A percentile compares a stretch with the other conserved stretches of the same genome.
phyloP scores from a whole-genome alignment of 2,888 invertebrate genomes.

The Sylvicola fuscatus region DNA sequence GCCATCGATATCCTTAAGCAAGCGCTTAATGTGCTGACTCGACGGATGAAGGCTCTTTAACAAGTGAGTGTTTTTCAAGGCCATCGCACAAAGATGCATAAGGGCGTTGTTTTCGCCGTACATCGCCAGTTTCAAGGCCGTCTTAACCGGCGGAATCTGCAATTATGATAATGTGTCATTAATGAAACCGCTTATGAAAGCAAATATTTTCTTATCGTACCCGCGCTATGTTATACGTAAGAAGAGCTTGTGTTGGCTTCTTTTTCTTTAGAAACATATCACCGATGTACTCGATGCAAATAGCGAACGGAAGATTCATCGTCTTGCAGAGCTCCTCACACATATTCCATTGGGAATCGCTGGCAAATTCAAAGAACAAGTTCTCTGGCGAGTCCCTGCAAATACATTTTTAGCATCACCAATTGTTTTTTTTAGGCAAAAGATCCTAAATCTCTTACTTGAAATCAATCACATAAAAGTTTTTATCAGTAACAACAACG shows the following conservation, averaged over 20 bases:
- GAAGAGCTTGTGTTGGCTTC: conserved; percentile 53
- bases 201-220: conserved; percentile 19
- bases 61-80: conserved; percentile 20
- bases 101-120: conserved; percentile 23
- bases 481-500: conserved; percentile 23
- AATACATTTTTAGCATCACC: neutral
- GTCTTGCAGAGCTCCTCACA: conserved; percentile 26
- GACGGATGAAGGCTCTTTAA: conserved; percentile 17
- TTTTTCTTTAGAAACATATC: conserved; percentile 58
- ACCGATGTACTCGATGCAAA: conserved; percentile 52
- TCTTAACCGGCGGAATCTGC: conserved; percentile 22
- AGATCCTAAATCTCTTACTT: conserved; percentile 10
- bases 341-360: conserved; percentile 18
- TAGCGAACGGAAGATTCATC: conserved; percentile 21
- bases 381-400: conserved; percentile 6
- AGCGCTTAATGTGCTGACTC: conserved; percentile 11
- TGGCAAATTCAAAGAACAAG: conserved; percentile 21
- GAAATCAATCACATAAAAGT: conserved; percentile 22
- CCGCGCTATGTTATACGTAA: conserved; percentile 61
- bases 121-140: conserved; percentile 26
- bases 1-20: conserved; percentile 12
- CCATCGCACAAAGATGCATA: conserved; percentile 26
- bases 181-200: neutral
- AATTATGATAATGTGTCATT: neutral
- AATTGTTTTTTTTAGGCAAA: neutral